These are phyloP conservation scores for Tachuris rubrigastra DNA, from an alignment of 2,113 vertebrate species.

Conservation along the genomic window DNA sequence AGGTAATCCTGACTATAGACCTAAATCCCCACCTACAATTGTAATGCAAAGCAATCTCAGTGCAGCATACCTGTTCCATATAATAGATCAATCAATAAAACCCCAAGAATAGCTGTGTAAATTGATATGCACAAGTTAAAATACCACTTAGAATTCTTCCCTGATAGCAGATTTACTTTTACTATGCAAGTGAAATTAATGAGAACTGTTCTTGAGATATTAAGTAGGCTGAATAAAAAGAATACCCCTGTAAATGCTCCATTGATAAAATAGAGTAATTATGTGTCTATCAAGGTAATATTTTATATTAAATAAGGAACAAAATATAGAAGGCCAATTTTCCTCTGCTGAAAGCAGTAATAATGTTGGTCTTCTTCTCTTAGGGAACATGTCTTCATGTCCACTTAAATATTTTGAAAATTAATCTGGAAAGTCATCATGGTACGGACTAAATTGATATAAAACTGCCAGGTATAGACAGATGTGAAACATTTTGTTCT, in stretches of 20 bases:
- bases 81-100: background rate
- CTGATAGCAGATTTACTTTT: slow-evolving; percentile 1
- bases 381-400: background rate
- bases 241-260: background rate
- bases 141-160: background rate
- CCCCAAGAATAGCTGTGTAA: background rate
- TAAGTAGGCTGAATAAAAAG: slow-evolving; percentile 23
- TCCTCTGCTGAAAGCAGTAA: background rate
- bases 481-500: background rate
- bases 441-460: background rate
- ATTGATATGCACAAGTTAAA: background rate
- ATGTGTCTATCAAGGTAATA: background rate
- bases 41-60: background rate
- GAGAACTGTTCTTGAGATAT: background rate
- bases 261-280: slow-evolving; percentile 27
- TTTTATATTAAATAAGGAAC: background rate
- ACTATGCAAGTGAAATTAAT: slow-evolving; percentile 2
- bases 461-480: background rate
- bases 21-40: background rate
- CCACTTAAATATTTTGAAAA: background rate
- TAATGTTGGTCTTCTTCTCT: background rate
- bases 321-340: background rate
- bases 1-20: background rate
- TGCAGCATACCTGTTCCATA: background rate
- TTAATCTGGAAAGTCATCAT: background rate